phyloP scores from a whole-genome alignment of 2,888 invertebrate genomes.

The Megastigmus dorsalis region DNA sequence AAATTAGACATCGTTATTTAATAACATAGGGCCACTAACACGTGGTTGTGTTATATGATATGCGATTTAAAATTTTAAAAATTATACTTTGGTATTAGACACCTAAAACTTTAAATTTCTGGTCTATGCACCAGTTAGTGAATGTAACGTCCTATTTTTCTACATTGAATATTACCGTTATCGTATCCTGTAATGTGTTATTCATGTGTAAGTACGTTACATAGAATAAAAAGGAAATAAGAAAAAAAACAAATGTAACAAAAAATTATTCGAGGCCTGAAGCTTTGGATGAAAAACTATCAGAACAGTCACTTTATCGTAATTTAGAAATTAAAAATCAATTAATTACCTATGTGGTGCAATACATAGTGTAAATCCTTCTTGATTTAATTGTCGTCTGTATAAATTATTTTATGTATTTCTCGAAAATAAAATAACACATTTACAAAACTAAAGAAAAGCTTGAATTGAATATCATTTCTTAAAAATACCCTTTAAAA shows the following conservation, averaged over 20 bases:
- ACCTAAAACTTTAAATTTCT: conserved; percentile 53
- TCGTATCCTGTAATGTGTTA: conserved; percentile 51
- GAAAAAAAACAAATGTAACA: conserved; percentile 18
- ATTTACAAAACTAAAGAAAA: conserved; percentile 57
- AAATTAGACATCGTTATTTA: conserved; percentile 43
- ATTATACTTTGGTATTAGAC: conserved; percentile 47
- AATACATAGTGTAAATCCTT: conserved; percentile 60
- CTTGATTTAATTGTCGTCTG: conserved; percentile 62
- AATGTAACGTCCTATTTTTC: conserved; percentile 69
- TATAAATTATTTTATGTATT: conserved; percentile 68
- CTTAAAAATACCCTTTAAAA: neutral
- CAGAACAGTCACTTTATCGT: conserved; percentile 43
- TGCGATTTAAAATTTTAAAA: conserved; percentile 23
- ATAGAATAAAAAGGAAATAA: conserved; percentile 33
- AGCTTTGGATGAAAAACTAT: conserved; percentile 31
- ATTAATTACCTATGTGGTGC: conserved; percentile 56
- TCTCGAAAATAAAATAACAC: conserved; percentile 64
- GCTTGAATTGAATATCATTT: neutral
- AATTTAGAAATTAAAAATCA: conserved; percentile 44
- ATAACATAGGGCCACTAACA: neutral
- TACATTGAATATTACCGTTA: conserved; percentile 66
- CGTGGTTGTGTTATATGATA: conserved; percentile 11
- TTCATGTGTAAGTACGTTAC: conserved; percentile 51
- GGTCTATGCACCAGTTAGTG: conserved; percentile 44
- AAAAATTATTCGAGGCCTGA: conserved; percentile 43